Base-by-base conservation (phyloP, 1,140 invertebrate species). In the Daktulosphaira vitifoliae region DNA sequence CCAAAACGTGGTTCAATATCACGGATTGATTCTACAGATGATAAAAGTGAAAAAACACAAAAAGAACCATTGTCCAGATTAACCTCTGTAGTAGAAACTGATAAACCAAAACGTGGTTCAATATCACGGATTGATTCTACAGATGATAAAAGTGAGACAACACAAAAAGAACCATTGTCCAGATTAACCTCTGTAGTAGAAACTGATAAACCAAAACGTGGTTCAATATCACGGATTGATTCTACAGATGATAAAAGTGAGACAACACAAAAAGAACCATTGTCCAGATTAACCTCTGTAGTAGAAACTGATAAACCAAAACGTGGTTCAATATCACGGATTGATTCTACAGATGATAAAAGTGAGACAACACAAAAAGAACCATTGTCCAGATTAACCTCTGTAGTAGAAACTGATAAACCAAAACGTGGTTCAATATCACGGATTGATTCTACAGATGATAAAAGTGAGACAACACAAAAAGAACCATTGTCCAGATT, bases 351-450 rank as follows among this genome's bases (percentile, higher is more conserved):
- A 5, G 11, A 23, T 13, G 49, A 51, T 6, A 4, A 16, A 48
- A 16, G n/a, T 22, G 20, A 48, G 15, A 5, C 4, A 48, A 3
- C 49, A 51, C 4, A 51, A 5, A 5, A 6, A 13, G n/a, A 9
- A 16, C 5, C 22, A 4, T 9, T 23, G 5, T 13, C 49, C 11
- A 13, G 22, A 51, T 5, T 23, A 51, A 2, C 49, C 4, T 13
- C n/a, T 13, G 22, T 23, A 5, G 22, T 18, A 18, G 49, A 23
- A 5, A 16, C n/a, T 44, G 51, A 53, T 44, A 53, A 8, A 37
- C 52, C 51, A 18, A 53, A 56, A 29, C 51, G 20, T 37, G 29
- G n/a, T 54, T 54, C 38, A 6, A 16, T 48, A 6, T 54, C 44
- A 8, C 44, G 26, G 20, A 46, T 46, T 2, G 3, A 48, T 54